phyloP scores from a whole-genome alignment of 2,888 invertebrate genomes.

The Lissocephala sabroskyi region DNA sequence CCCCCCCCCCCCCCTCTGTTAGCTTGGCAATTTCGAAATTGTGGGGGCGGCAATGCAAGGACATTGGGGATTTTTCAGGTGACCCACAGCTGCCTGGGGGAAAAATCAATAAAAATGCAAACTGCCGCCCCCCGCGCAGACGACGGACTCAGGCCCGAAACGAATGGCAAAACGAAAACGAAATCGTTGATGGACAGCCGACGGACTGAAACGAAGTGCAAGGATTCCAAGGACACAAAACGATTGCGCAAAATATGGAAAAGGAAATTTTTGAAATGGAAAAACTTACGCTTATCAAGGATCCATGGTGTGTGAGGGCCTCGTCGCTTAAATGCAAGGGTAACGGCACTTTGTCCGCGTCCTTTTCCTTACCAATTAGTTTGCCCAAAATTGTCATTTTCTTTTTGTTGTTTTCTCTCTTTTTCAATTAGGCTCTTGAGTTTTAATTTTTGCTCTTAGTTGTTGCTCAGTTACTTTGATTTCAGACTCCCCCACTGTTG shows the following conservation, averaged over 20 bases:
- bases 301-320: slow-evolving; percentile 52
- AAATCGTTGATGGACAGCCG: slow-evolving; percentile 54
- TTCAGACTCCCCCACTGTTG: too few species aligned
- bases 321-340: slow-evolving; percentile 75
- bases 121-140: slow-evolving; percentile 21
- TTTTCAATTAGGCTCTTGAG: too few species aligned
- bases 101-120: slow-evolving; percentile 55
- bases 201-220: slow-evolving; percentile 27
- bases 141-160: slow-evolving; percentile 16
- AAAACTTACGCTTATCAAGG: slow-evolving; percentile 59
- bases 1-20: too few species aligned
- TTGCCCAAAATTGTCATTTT: slow-evolving; percentile 89
- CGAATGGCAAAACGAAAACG: slow-evolving; percentile 24
- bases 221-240: slow-evolving; percentile 41
- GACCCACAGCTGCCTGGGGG: too few species aligned
- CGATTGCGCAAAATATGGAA: slow-evolving; percentile 38
- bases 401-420: too few species aligned
- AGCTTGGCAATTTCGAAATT: too few species aligned
- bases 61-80: slow-evolving; percentile 50
- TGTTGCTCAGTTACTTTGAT: too few species aligned
- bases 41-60: slow-evolving; percentile 37
- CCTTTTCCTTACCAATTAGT: slow-evolving; percentile 81
- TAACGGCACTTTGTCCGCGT: slow-evolving; percentile 76
- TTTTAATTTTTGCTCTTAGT: too few species aligned
- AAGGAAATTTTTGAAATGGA: neutral